Conservation (phyloP, 2,113 vertebrate species). For the Fulica atra region DNA sequence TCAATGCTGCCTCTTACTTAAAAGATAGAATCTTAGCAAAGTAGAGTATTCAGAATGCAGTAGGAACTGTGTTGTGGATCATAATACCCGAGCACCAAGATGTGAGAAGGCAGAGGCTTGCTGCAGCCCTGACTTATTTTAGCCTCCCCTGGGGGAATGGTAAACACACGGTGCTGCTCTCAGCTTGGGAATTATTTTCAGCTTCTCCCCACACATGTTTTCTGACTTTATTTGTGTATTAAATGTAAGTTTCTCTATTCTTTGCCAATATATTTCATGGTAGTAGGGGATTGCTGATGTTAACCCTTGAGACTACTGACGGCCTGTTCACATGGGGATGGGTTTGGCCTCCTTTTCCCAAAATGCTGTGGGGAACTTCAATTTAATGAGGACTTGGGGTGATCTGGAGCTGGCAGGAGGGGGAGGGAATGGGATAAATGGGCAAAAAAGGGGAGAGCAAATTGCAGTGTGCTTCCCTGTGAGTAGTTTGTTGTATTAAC, state of each 20-base stretch:
- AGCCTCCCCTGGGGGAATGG: neutral
- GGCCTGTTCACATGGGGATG: fast-evolving
- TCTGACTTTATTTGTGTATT: neutral
- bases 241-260: neutral
- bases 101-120: neutral
- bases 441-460: neutral
- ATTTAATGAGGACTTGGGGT: neutral
- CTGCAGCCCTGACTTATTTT: neutral
- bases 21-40: neutral
- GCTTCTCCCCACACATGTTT: neutral
- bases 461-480: neutral
- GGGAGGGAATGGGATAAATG: neutral
- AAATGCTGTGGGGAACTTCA: neutral
- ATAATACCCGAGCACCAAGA: neutral
- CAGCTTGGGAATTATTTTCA: slow-evolving; percentile 12
- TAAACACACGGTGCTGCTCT: neutral
- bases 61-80: fast-evolving
- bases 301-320: neutral
- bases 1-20: fast-evolving
- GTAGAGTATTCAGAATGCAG: neutral
- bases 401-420: neutral
- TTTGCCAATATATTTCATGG: neutral
- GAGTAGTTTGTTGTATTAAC: neutral
- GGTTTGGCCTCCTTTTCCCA: neutral
- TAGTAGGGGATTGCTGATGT: neutral